These are phyloP conservation scores for Halyomorpha halys DNA, from an alignment of 1,140 invertebrate species.

Conservation along the genomic window DNA sequence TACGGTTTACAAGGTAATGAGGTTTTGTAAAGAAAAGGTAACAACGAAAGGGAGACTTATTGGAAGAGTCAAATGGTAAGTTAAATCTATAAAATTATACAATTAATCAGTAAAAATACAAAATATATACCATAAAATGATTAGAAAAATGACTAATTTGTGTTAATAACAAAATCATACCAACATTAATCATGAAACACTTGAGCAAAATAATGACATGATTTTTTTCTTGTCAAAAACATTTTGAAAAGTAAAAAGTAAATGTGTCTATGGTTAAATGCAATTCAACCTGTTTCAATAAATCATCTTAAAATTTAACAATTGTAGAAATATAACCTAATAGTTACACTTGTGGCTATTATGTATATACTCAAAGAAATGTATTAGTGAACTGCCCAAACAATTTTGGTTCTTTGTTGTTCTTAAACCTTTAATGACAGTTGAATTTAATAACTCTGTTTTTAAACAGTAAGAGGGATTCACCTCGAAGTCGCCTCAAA, in stretches of 20 bases:
- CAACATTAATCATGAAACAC: slow-evolving; percentile 7
- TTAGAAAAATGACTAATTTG: slow-evolving; percentile 10
- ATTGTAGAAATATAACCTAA: slow-evolving; percentile 11
- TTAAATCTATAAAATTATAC: slow-evolving; percentile 7
- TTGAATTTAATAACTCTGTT: no score
- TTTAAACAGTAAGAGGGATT: no score
- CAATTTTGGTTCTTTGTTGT: no score
- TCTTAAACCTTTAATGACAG: no score
- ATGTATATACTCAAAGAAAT: no score
- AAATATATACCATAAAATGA: background rate
- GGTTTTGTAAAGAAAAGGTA: background rate
- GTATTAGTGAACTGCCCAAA: no score
- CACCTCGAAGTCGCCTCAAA: no score
- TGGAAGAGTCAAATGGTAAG: slow-evolving; percentile 9
- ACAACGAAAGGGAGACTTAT: slow-evolving; percentile 8
- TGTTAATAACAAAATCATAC: background rate
- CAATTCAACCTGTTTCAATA: slow-evolving; percentile 12
- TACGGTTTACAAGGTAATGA: slow-evolving; percentile 7
- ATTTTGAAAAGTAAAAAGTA: background rate
- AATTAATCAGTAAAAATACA: slow-evolving; percentile 12
- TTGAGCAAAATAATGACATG: slow-evolving; percentile 16
- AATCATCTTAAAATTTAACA: slow-evolving; percentile 18
- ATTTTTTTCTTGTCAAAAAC: background rate
- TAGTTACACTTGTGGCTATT: background rate
- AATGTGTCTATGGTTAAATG: slow-evolving; percentile 10